Evolutionary conservation across 2,888 invertebrate genomes (phyloP).

Genomic region (Mylabris sibirica): DNA sequence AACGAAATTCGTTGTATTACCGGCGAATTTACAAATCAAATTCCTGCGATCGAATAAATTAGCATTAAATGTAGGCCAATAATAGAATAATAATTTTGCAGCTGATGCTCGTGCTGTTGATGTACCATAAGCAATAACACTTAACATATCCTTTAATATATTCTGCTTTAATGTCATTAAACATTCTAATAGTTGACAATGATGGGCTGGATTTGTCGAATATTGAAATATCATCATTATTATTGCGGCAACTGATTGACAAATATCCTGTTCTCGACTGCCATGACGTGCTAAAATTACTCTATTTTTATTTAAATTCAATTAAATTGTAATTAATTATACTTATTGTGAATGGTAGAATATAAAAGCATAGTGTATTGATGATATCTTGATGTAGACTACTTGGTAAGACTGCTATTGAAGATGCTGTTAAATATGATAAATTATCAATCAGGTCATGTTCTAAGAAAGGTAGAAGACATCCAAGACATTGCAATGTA

Average conservation of each 20-base stretch:
- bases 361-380: constrained; percentile 92
- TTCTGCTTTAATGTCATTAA: constrained; percentile 93
- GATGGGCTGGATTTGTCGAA: constrained; percentile 92
- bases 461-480: constrained; percentile 94
- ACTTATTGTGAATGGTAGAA: constrained; percentile 96
- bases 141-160: constrained; percentile 90
- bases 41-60: constrained; percentile 90
- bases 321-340: constrained; percentile 34
- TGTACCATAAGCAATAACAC: constrained; percentile 97
- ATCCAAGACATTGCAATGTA: constrained; percentile 91
- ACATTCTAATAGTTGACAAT: constrained; percentile 95
- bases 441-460: constrained; percentile 95
- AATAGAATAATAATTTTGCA: constrained; percentile 96
- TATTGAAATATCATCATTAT: constrained; percentile 98
- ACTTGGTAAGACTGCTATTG: constrained; percentile 90
- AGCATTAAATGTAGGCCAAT: constrained; percentile 98
- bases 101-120: constrained; percentile 93
- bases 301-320: neutral
- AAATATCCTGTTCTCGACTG: constrained; percentile 79
- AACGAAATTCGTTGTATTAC: constrained; percentile 62
- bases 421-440: constrained; percentile 92
- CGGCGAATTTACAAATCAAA: constrained; percentile 85
- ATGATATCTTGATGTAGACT: constrained; percentile 93
- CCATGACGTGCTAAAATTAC: constrained; percentile 65
- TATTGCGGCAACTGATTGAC: constrained; percentile 89